These are phyloP conservation scores for Neodon shergylaensis DNA, from an alignment of 2,113 vertebrate genomes.

Conservation along the genomic window DNA sequence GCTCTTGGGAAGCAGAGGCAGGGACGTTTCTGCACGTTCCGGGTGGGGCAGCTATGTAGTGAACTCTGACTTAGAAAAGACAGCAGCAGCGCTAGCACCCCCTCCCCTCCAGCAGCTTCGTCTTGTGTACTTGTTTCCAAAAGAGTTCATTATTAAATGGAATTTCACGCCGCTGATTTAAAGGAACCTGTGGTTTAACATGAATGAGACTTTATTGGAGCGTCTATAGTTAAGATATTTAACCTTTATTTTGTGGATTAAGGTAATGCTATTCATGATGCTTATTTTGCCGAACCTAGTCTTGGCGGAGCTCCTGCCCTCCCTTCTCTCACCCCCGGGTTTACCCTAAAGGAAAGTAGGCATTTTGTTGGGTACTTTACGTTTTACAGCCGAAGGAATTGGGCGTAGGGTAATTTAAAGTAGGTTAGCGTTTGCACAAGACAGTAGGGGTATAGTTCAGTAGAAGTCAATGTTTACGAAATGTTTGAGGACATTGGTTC, in stretches of 20 bases:
- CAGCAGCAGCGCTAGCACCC: not conserved
- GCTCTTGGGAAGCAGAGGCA: not conserved
- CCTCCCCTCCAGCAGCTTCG: too few relatives aligned
- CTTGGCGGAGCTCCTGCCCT: not conserved
- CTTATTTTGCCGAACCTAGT: not conserved
- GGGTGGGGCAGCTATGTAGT: too few relatives aligned
- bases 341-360: not conserved
- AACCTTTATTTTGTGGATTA: not conserved
- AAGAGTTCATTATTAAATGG: constrained; percentile 8
- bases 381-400: constrained; percentile 2
- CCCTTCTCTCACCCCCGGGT: not conserved
- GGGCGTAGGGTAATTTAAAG: not conserved
- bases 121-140: not conserved
- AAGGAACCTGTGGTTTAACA: constrained; percentile 22
- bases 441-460: not conserved
- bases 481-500: not conserved
- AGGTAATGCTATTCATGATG: not conserved
- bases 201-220: not conserved
- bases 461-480: constrained; percentile 19
- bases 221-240: not conserved
- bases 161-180: constrained; percentile 44
- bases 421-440: not conserved
- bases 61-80: not conserved
- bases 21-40: not conserved
- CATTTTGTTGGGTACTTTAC: constrained; percentile 37